phyloP scores from a whole-genome alignment of 1,140 invertebrate species.

The Micrasema minimum region DNA sequence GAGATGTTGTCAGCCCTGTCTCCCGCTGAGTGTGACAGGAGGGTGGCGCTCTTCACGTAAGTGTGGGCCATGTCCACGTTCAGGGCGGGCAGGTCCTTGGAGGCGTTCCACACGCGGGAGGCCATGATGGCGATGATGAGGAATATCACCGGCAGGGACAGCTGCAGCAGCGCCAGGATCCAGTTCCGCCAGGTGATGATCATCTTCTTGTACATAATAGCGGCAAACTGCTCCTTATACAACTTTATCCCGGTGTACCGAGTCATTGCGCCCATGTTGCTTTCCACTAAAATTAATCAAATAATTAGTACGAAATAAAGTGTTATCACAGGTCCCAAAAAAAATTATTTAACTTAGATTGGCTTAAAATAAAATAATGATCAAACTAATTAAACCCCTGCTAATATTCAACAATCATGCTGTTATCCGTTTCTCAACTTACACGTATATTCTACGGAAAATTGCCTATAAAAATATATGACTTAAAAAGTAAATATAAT shows the following conservation, averaged over 20 bases:
- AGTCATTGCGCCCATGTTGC: slow-evolving; percentile 52
- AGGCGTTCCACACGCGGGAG: slow-evolving; percentile 61
- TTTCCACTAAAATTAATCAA: slow-evolving; percentile 1
- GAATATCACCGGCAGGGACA: slow-evolving; percentile 70
- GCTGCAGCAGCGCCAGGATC: slow-evolving; percentile 68
- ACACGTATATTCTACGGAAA: no score
- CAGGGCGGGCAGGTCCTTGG: slow-evolving; percentile 61
- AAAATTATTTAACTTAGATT: no score
- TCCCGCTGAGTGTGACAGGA: slow-evolving; percentile 51
- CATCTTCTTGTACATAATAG: slow-evolving; percentile 72
- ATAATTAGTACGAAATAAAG: no score
- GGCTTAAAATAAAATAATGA: no score
- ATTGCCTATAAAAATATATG: no score
- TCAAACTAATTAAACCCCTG: no score
- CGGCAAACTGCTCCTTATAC: slow-evolving; percentile 69
- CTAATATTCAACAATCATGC: no score
- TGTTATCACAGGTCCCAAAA: no score
- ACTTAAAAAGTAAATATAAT: no score
- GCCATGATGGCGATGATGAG: slow-evolving; percentile 70
- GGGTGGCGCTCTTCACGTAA: slow-evolving; percentile 58
- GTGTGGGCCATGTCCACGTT: slow-evolving; percentile 60
- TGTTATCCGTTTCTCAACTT: no score
- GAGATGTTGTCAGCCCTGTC: background rate
- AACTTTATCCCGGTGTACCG: slow-evolving; percentile 61
- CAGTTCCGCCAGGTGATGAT: slow-evolving; percentile 69